phyloP scores from a whole-genome alignment of 2,113 vertebrate genomes.

The Eptesicus fuscus region DNA sequence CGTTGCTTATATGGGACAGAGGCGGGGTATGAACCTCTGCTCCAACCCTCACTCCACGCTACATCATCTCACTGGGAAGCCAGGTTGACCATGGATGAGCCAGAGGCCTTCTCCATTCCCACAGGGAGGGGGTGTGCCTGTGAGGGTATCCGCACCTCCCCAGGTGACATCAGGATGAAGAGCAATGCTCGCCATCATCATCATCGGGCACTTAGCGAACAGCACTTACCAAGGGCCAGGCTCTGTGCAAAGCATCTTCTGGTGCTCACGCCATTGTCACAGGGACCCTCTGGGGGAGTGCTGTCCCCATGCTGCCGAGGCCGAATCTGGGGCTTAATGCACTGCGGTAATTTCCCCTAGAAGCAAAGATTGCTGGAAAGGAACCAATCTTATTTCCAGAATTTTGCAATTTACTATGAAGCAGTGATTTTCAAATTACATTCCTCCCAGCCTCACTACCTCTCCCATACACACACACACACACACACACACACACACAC shows the following conservation, averaged over 20 bases:
- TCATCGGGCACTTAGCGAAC: background rate
- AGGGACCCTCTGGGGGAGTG: background rate
- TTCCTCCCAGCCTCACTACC: background rate
- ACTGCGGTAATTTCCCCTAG: background rate
- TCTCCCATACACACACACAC: background rate
- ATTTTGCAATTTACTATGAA: slow-evolving; percentile 38
- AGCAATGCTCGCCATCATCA: background rate
- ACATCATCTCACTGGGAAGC: background rate
- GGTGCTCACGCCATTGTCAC: too few species aligned
- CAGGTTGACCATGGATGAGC: background rate
- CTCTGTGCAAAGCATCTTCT: background rate
- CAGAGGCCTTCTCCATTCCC: background rate
- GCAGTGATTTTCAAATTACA: slow-evolving; percentile 43
- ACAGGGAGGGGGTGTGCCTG: background rate
- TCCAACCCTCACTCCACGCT: background rate
- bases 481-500: background rate
- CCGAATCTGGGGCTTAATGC: background rate
- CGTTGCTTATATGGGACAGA: background rate
- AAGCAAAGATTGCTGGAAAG: slow-evolving; percentile 18
- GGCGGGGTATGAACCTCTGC: background rate
- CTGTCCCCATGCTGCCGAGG: background rate
- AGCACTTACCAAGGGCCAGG: too few species aligned
- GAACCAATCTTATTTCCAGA: slow-evolving; percentile 34
- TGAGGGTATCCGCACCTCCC: background rate
- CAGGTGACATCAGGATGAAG: background rate